Evolutionary conservation across 1,140 invertebrate species (phyloP), one percentile per base, ranked within the genome.

Genomic region (Musca domestica): DNA sequence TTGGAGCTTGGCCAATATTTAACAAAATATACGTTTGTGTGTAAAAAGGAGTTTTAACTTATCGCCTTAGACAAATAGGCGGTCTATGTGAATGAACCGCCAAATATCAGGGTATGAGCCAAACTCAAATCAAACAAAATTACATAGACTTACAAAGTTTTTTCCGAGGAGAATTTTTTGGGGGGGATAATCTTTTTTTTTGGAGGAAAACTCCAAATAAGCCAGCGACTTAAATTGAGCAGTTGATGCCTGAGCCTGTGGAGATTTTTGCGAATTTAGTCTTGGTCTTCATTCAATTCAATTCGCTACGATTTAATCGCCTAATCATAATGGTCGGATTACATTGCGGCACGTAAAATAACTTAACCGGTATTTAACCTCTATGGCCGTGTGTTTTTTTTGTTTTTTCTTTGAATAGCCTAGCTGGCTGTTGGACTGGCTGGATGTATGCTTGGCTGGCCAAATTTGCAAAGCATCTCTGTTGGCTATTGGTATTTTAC

Each of bases 361-460:
- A 79, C 76, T 79, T 79, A 79, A 76, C 77, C 77, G 74, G 69
- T 77, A 68, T 74, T 79, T 79, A 79, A 79, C 77, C 77, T 75
- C 69, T 58, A 3, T 61, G 56, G 34, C 34, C 34, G 34, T 41
- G 34, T 41, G 34, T 41, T 41, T 41, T 41, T 10, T 41, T 41
- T 41, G 34, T 41, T 5, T 41, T 41, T 41, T 41, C 34, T 41
- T 41, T 41, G 5, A 41, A 41, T 41, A 41, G 3, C 6, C 10
- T 41, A 12, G 34, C 34, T 41, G 34, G 4, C 10, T 41, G 34
- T 5, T 30, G 27, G 2, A 10, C 34, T 41, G 10, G 34, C 34
- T 41, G 34, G 34, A 5, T 41, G 27, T n/a, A n/a, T n/a, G 27
- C 34, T n/a, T 41, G 34, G 10, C 5, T 12, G 10, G 34, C 34